phyloP scores from a whole-genome alignment of 53 echinoderm and acorn worm species.

The Holothuria scabra region DNA sequence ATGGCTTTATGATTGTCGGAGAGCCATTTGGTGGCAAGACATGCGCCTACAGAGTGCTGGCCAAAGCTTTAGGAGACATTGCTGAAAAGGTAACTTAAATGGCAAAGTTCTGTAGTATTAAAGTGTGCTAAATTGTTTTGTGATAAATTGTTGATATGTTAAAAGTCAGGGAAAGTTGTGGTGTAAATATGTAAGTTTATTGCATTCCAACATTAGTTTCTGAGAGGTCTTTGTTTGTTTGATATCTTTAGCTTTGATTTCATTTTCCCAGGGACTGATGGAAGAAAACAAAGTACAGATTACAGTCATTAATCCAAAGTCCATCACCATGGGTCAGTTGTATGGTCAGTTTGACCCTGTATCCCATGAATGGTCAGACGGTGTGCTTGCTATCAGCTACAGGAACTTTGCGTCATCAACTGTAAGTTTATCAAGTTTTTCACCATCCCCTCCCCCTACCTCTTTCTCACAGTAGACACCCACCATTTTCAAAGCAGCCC shows the following conservation, averaged over 20 bases:
- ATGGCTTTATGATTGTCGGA: constrained; percentile 99
- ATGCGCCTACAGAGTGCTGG: constrained; percentile 89
- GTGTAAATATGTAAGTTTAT: background rate
- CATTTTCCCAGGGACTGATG: constrained; percentile 79
- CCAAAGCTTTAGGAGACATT: constrained; percentile 83
- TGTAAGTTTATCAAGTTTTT: constrained; percentile 57
- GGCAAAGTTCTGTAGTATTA: too few relatives aligned
- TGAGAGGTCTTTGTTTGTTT: background rate
- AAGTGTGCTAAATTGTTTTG: background rate
- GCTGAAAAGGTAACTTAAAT: constrained; percentile 96
- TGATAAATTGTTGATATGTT: too few relatives aligned
- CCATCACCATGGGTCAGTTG: constrained; percentile 99
- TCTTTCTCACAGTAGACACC: too few relatives aligned
- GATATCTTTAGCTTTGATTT: background rate
- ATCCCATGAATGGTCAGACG: constrained; percentile 99
- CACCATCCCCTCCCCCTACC: too few relatives aligned
- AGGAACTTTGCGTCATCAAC: constrained; percentile 97
- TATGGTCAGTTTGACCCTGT: constrained; percentile 99
- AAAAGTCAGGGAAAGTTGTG: too few relatives aligned
- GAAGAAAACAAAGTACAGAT: constrained; percentile 99
- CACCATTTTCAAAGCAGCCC: too few relatives aligned
- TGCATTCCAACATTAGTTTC: background rate
- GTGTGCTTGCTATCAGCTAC: constrained; percentile 97
- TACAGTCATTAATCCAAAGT: constrained; percentile 98
- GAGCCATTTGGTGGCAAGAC: constrained; percentile 99